phyloP scores from a whole-genome alignment of 2,888 invertebrate genomes.

The Cryptus viduatorius region DNA sequence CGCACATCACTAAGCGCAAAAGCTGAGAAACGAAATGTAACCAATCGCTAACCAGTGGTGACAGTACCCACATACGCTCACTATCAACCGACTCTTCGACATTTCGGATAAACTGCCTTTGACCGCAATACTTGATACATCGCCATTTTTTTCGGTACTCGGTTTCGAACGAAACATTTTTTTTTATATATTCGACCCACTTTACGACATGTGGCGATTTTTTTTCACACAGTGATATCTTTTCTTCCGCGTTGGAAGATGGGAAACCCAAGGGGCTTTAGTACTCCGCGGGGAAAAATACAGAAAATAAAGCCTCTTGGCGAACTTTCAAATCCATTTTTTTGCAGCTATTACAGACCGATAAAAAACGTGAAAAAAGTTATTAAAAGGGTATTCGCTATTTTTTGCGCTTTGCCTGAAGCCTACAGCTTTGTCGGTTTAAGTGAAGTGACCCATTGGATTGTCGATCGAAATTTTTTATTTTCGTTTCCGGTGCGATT shows the following conservation, averaged over 20 bases:
- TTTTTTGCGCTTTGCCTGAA: not conserved
- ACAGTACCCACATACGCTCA: not conserved
- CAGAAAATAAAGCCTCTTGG: not conserved
- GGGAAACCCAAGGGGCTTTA: not conserved
- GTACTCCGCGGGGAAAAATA: not conserved
- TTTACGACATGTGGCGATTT: not conserved
- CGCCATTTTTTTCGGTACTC: not conserved
- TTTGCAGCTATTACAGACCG: not conserved
- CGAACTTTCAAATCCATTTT: not conserved
- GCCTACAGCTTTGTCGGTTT: no score
- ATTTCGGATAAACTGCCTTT: not conserved
- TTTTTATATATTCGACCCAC: not conserved
- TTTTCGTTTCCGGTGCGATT: no score
- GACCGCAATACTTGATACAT: not conserved
- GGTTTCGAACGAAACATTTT: not conserved
- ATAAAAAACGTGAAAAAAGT: not conserved
- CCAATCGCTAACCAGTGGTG: not conserved
- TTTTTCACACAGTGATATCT: not conserved
- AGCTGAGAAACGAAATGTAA: slow-evolving; percentile 10
- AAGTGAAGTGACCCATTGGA: no score
- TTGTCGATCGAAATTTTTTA: no score
- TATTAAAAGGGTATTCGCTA: not conserved
- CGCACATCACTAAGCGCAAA: slow-evolving; percentile 14
- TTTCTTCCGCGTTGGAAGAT: not conserved
- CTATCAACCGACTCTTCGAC: not conserved